Percentiles rank a stretch among this genome's conserved stretches.
These are phyloP conservation scores for Morpho deidamia DNA, from an alignment of 2,888 invertebrate genomes.

Conservation along the genomic window DNA sequence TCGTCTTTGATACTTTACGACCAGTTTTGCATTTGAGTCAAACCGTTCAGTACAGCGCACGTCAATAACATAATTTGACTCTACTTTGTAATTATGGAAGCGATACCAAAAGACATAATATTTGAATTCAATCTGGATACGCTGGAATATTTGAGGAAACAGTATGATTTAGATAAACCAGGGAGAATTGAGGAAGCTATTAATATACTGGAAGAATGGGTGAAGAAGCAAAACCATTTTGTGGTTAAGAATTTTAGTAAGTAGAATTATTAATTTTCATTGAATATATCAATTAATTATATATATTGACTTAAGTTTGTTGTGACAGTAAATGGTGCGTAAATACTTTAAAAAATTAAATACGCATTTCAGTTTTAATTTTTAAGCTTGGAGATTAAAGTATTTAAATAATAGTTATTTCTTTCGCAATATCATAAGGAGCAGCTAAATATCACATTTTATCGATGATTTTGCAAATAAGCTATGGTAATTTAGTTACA, in stretches of 20 bases:
- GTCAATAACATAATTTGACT: background rate
- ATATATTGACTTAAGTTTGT: background rate
- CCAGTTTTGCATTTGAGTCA: no score
- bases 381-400: no score
- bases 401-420: no score
- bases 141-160: constrained; percentile 29
- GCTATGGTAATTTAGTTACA: no score
- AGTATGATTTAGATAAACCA: constrained; percentile 32
- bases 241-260: constrained; percentile 30
- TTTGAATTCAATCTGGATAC: constrained; percentile 29
- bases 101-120: constrained; percentile 20
- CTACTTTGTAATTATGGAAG: constrained; percentile 2
- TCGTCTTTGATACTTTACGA: no score
- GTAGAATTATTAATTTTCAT: constrained; percentile 1
- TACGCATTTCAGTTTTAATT: no score
- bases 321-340: background rate
- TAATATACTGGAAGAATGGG: constrained; percentile 38
- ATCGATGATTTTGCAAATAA: no score
- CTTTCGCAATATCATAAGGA: no score
- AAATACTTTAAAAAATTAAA: no score
- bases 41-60: background rate
- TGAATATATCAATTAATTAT: background rate
- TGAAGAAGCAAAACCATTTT: constrained; percentile 41
- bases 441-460: no score
- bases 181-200: constrained; percentile 33